Evolutionary conservation across 2,113 vertebrate genomes (phyloP), one percentile per base, ranked within the genome.

Genomic region (Alectura lathami): DNA sequence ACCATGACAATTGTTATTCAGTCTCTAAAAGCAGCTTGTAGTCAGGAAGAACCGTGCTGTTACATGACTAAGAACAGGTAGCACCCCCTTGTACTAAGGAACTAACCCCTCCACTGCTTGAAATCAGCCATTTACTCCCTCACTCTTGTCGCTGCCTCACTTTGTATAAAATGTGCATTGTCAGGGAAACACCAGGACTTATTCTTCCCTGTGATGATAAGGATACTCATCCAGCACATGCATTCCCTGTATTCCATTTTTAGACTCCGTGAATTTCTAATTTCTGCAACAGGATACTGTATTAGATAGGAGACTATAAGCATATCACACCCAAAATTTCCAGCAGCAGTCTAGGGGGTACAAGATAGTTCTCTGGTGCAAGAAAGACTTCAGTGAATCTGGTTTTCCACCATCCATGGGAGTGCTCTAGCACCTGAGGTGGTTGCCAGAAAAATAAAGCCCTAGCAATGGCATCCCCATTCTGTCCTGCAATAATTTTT

Each of bases 171-270:
- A 86, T 1, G 5, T 38, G n/a, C 20, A 68, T 4, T 64, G 34
- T 68, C 45, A 74, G 23, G 10, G 13, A 70, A 94, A 84, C n/a
- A 38, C 34, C 21, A 13, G 59, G 32, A 68, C 29, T 70, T 79
- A 59, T 23, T 59, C 43, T 75, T 47, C 29, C 73, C 48, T 54
- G 43, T 51, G 22, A 47, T 1, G 3, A 40, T 50, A 26, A 78
- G 0, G 0, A 48, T 32, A 59, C 57, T 84, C 56, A 78, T 17
- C 9, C 16, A 50, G 40, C 29, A 57, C 1, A 3, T 53, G 69
- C 13, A 22, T 59, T 9, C 47, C 29, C 38, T 50, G 32, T 75
- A 82, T 50, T 68, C 38, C 29, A 89, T n/a, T 38, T 78, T 40
- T 40, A 82, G 30, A 36, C 56, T 54, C 54, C 27, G 21, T 22